Evolutionary conservation across 2,797 vertebrate genomes (phyloP).

Genomic region (Chromobotia macracanthus): DNA sequence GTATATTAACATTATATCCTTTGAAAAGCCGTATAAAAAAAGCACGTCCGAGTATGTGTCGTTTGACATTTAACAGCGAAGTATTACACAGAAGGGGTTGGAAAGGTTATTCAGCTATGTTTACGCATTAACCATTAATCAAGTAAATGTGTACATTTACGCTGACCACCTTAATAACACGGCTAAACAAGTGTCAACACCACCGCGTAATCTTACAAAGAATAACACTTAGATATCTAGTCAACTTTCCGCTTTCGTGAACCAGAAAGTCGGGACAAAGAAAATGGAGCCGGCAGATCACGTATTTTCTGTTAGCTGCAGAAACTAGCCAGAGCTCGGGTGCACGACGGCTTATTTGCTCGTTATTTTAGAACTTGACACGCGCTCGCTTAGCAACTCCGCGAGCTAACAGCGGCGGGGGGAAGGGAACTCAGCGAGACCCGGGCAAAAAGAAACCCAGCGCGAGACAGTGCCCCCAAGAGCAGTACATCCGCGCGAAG

Average conservation of each 20-base stretch:
- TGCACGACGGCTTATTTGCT: not conserved
- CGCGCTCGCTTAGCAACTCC: conserved; percentile 40
- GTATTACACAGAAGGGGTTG: not conserved
- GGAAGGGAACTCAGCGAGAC: conserved; percentile 22
- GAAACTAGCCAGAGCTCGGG: conserved; percentile 30
- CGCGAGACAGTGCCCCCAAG: not conserved
- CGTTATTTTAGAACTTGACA: conserved; percentile 48
- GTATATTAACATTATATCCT: not conserved
- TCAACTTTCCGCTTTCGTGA: not conserved
- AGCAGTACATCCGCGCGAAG: not conserved
- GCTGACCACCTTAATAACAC: not conserved
- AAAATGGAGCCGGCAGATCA: conserved; percentile 63
- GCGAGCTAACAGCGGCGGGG: conserved; percentile 24
- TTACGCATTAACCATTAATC: not conserved
- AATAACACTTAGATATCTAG: not conserved
- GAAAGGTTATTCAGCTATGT: too few species aligned
- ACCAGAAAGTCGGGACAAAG: conserved; percentile 62
- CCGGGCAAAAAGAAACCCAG: conserved; percentile 16
- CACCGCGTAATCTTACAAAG: not conserved
- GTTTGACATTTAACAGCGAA: not conserved
- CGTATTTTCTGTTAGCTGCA: conserved; percentile 34
- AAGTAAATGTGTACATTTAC: conserved; percentile 9
- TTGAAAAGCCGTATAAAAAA: not conserved
- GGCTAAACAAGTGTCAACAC: conserved; percentile 5
- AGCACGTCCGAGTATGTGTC: not conserved